Percentiles rank a stretch among this genome's conserved stretches.
phyloP scores from a whole-genome alignment of 2,888 invertebrate genomes.

The Stenurella melanura region DNA sequence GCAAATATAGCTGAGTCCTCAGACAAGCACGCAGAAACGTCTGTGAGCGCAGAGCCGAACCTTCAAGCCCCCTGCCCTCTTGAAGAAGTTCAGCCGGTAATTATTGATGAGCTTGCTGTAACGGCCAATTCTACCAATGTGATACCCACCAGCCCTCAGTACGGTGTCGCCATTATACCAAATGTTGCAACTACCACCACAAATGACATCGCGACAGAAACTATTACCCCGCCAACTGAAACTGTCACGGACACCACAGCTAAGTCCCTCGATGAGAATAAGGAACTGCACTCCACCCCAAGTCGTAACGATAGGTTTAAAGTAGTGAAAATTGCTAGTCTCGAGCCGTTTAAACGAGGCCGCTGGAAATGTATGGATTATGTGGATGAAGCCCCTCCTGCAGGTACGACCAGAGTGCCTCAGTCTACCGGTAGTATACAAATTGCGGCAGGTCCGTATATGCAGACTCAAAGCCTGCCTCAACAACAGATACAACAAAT shows the following conservation, averaged over 20 bases:
- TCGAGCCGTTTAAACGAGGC: slow-evolving; percentile 84
- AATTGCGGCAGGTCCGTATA: slow-evolving; percentile 64
- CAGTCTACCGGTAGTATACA: slow-evolving; percentile 67
- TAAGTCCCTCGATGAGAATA: slow-evolving; percentile 72
- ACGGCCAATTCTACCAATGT: slow-evolving; percentile 72
- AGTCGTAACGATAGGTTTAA: slow-evolving; percentile 80
- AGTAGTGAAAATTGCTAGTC: slow-evolving; percentile 86
- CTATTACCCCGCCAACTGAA: slow-evolving; percentile 51
- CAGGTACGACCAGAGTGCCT: slow-evolving; percentile 57
- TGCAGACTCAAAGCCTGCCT: slow-evolving; percentile 73
- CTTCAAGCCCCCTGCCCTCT: slow-evolving; percentile 55
- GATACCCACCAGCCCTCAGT: slow-evolving; percentile 80
- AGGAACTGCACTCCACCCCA: slow-evolving; percentile 76
- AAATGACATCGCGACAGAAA: slow-evolving; percentile 69
- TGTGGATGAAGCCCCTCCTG: slow-evolving; percentile 78
- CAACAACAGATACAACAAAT: slow-evolving; percentile 73
- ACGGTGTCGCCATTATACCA: slow-evolving; percentile 78
- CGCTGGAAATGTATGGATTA: slow-evolving; percentile 88
- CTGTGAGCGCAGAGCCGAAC: slow-evolving; percentile 56
- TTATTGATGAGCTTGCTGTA: slow-evolving; percentile 60
- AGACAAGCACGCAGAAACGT: slow-evolving; percentile 61
- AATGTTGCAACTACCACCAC: slow-evolving; percentile 59
- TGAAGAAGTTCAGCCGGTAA: slow-evolving; percentile 60
- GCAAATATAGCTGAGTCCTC: slow-evolving; percentile 69
- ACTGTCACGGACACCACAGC: slow-evolving; percentile 62